Evolutionary conservation across 2,888 invertebrate species (phyloP).

Genomic region (Xanthorhoe spadicearia): DNA sequence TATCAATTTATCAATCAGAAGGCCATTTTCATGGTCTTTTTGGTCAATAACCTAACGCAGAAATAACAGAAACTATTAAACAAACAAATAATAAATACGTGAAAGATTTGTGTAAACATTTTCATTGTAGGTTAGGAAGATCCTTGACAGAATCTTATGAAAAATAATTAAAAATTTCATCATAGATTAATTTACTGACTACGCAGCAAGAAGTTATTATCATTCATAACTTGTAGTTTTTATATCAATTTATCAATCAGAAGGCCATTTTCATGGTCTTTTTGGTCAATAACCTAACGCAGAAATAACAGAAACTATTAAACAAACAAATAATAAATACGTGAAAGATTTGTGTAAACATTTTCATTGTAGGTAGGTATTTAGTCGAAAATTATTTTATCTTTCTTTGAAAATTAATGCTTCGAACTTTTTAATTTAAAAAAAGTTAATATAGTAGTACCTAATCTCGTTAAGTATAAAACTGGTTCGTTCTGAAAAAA

Average conservation of each 20-base stretch:
- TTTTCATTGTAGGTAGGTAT: too few species aligned
- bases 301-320: not conserved
- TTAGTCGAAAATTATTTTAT: too few species aligned
- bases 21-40: not conserved
- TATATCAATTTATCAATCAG: not conserved
- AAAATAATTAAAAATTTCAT: not conserved
- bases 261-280: not conserved
- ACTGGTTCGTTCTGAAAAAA: too few species aligned
- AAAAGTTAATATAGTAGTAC: too few species aligned
- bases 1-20: not conserved
- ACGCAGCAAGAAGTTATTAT: not conserved
- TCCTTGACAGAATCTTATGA: not conserved
- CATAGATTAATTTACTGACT: not conserved
- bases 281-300: not conserved
- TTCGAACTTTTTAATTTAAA: too few species aligned
- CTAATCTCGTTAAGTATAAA: too few species aligned
- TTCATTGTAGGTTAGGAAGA: too few species aligned
- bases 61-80: not conserved
- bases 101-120: too few species aligned
- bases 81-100: not conserved
- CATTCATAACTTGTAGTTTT: not conserved
- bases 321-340: not conserved
- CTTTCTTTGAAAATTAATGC: too few species aligned
- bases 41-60: not conserved
- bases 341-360: too few species aligned